Conservation (phyloP, 2,797 vertebrate species). For the Pseudochaenichthys georgianus region DNA sequence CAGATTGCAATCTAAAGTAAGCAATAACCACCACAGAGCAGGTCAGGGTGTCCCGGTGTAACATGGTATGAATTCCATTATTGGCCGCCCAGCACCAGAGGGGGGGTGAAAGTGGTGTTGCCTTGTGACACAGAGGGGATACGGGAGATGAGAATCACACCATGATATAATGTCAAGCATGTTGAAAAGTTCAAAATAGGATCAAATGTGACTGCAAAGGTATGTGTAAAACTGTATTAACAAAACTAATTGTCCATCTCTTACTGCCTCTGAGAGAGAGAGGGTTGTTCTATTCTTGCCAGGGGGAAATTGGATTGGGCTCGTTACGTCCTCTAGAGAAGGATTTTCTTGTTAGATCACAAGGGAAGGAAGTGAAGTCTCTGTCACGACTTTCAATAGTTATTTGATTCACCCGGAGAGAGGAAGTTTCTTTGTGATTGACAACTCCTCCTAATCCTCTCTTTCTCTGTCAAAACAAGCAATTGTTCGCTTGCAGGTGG, state of each 20-base stretch:
- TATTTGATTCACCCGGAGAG: constrained; percentile 19
- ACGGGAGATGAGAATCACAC: constrained; percentile 32
- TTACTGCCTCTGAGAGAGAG: constrained; percentile 32
- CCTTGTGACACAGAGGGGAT: constrained; percentile 17
- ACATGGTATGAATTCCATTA: constrained; percentile 61
- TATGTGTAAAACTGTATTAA: constrained; percentile 30
- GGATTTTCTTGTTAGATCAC: constrained; percentile 26
- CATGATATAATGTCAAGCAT: constrained; percentile 41
- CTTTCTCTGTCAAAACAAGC: constrained; percentile 49
- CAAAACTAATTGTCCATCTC: constrained; percentile 20
- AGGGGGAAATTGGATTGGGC: constrained; percentile 30
- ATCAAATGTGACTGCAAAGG: constrained; percentile 28
- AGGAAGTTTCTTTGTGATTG: constrained; percentile 42
- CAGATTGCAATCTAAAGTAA: constrained; percentile 53
- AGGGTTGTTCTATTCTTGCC: constrained; percentile 53
- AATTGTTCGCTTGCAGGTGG: constrained; percentile 64
- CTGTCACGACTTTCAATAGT: constrained; percentile 15
- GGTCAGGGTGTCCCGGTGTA: constrained; percentile 55
- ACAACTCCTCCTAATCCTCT: constrained; percentile 38
- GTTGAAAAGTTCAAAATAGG: constrained; percentile 7
- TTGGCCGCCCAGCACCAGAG: constrained; percentile 13
- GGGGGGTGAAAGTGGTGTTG: constrained; percentile 24
- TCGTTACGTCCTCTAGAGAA: constrained; percentile 31
- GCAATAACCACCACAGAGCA: constrained; percentile 36
- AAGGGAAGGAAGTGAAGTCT: constrained; percentile 1